Evolutionary conservation across 1,140 invertebrate genomes (phyloP).

Genomic region (Luehdorfia chinensis): DNA sequence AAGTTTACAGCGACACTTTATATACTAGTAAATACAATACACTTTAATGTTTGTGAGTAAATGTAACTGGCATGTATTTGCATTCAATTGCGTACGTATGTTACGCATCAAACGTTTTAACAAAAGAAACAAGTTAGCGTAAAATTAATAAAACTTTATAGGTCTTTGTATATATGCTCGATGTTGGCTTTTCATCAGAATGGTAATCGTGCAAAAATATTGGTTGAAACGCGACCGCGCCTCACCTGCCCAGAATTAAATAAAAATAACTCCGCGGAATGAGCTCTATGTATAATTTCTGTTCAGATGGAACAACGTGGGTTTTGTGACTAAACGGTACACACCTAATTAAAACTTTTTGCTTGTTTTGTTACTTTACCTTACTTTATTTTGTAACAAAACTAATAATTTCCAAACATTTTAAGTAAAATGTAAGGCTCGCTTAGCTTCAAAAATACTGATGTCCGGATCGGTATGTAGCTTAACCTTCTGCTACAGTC

Average conservation of each 20-base stretch:
- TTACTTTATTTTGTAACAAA: no score
- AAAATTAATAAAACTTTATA: slow-evolving; percentile 41
- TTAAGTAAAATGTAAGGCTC: no score
- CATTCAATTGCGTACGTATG: no score
- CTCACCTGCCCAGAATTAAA: slow-evolving; percentile 71
- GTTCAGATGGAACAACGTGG: not conserved
- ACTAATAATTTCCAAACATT: no score
- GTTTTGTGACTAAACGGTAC: not conserved
- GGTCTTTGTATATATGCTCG: slow-evolving; percentile 34
- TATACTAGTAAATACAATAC: no score
- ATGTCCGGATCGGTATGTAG: no score
- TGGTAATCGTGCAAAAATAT: slow-evolving; percentile 74
- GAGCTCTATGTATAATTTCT: slow-evolving; percentile 22
- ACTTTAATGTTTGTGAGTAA: no score
- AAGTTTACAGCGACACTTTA: no score
- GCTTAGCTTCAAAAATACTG: no score
- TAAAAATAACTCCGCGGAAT: slow-evolving; percentile 69
- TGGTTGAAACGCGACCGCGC: slow-evolving; percentile 44
- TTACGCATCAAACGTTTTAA: slow-evolving; percentile 12
- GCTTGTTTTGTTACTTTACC: not conserved
- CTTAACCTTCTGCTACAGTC: no score
- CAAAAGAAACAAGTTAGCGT: slow-evolving; percentile 32
- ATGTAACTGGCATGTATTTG: no score
- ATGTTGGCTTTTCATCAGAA: slow-evolving; percentile 74
- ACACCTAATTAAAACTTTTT: slow-evolving; percentile 6